phyloP scores from a whole-genome alignment of 2,888 invertebrate species.

The Incurvaria masculella region DNA sequence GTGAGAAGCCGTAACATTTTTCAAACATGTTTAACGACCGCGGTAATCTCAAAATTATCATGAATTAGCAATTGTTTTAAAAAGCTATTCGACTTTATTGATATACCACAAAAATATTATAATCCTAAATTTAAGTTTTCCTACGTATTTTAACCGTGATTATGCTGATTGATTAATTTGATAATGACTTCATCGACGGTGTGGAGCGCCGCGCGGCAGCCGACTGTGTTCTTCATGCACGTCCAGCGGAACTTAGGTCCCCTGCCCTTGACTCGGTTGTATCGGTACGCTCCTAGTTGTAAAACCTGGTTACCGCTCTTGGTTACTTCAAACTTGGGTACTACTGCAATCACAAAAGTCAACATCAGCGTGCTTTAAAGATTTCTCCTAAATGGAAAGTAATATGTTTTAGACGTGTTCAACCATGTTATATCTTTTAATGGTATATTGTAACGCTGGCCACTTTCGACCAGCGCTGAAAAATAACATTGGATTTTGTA shows the following conservation, averaged over 20 bases:
- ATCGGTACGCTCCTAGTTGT: constrained; percentile 26
- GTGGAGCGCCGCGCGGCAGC: constrained; percentile 28
- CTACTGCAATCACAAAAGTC: neutral
- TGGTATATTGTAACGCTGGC: too few relatives aligned
- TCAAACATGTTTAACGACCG: too few relatives aligned
- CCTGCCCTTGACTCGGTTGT: constrained; percentile 20
- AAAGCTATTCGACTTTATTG: neutral
- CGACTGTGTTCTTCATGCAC: constrained; percentile 19
- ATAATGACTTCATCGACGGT: constrained; percentile 21
- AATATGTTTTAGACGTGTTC: too few relatives aligned
- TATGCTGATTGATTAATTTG: neutral
- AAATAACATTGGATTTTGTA: too few relatives aligned
- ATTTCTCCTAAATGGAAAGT: too few relatives aligned
- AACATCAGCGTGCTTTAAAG: too few relatives aligned
- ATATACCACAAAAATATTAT: neutral
- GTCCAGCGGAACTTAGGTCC: constrained; percentile 20
- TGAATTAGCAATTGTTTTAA: neutral
- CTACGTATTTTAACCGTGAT: neutral
- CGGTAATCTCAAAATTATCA: too few relatives aligned
- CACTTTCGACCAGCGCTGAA: too few relatives aligned
- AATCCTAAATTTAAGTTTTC: neutral
- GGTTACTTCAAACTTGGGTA: too few relatives aligned
- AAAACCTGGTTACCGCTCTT: too few relatives aligned
- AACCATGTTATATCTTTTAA: too few relatives aligned
- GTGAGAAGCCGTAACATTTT: too few relatives aligned